These are phyloP conservation scores for Neocrepidodera transversa DNA, from an alignment of 2,888 invertebrate species.

Conservation along the genomic window DNA sequence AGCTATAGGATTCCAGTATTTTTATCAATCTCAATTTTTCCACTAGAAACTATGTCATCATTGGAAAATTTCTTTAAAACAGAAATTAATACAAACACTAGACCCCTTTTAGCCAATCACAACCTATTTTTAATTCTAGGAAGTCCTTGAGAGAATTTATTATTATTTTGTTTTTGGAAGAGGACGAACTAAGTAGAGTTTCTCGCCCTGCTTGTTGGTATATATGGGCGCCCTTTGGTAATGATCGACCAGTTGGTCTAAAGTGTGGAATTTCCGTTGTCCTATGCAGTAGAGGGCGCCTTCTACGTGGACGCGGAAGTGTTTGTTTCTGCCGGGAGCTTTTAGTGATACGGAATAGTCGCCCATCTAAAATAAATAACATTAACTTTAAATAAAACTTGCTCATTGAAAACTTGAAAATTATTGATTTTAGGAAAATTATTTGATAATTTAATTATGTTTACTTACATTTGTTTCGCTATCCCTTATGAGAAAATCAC, in stretches of 20 bases:
- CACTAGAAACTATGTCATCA: no score
- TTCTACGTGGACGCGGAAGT: slow-evolving; percentile 97
- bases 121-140: slow-evolving; percentile 33
- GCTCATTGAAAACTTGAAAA: neutral
- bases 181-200: slow-evolving; percentile 94
- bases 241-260: slow-evolving; percentile 97
- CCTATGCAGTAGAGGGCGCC: slow-evolving; percentile 95
- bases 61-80: no score
- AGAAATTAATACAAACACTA: no score
- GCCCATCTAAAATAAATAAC: slow-evolving; percentile 76
- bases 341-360: slow-evolving; percentile 98
- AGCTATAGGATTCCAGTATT: no score
- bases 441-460: no score
- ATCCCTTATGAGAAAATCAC: slow-evolving; percentile 98
- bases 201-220: slow-evolving; percentile 97
- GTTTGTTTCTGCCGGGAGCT: slow-evolving; percentile 97
- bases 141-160: slow-evolving; percentile 38
- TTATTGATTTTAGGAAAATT: no score
- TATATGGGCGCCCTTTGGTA: slow-evolving; percentile 99
- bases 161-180: slow-evolving; percentile 71
- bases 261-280: slow-evolving; percentile 93
- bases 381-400: neutral
- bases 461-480: slow-evolving; percentile 96
- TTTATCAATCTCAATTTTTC: no score
- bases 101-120: no score